These are phyloP conservation scores for Chamaetylas fuelleborni DNA, from an alignment of 2,113 vertebrate genomes.

Conservation along the genomic window DNA sequence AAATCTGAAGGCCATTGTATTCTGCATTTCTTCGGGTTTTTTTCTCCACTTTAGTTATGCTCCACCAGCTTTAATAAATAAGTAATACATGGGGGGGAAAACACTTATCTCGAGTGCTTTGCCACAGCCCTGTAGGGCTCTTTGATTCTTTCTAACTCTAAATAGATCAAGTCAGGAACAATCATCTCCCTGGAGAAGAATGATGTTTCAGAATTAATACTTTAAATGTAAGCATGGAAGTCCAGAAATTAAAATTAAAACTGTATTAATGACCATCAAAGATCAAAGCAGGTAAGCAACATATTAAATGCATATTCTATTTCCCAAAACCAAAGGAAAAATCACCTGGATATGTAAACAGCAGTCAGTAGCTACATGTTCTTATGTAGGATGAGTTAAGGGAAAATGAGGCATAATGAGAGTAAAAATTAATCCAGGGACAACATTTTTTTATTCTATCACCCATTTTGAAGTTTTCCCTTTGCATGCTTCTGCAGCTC, in stretches of 20 bases:
- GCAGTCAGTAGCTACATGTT: background rate
- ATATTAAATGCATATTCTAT: background rate
- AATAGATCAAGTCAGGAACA: conserved; percentile 68
- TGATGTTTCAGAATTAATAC: conserved; percentile 38
- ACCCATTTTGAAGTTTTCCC: background rate
- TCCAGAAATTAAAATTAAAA: conserved; percentile 26
- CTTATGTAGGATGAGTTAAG: background rate
- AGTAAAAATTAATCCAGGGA: background rate
- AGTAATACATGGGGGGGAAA: conserved; percentile 71
- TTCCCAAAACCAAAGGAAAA: conserved; percentile 1
- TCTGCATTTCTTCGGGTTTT: conserved; percentile 73
- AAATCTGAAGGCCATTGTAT: conserved; percentile 80
- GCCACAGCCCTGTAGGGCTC: conserved; percentile 62
- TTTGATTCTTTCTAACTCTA: conserved; percentile 70
- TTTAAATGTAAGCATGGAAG: background rate
- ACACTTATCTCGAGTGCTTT: conserved; percentile 76
- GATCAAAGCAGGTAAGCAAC: conserved; percentile 20
- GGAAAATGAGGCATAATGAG: background rate
- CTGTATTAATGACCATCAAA: background rate
- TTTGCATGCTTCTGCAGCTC: background rate
- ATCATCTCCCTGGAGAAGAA: conserved; percentile 52
- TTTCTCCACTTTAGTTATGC: conserved; percentile 78
- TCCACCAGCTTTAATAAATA: conserved; percentile 83
- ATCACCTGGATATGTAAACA: background rate
- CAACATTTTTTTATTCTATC: background rate